Evolutionary conservation across 2,888 invertebrate species (phyloP).

Genomic region (Apamea sordens): DNA sequence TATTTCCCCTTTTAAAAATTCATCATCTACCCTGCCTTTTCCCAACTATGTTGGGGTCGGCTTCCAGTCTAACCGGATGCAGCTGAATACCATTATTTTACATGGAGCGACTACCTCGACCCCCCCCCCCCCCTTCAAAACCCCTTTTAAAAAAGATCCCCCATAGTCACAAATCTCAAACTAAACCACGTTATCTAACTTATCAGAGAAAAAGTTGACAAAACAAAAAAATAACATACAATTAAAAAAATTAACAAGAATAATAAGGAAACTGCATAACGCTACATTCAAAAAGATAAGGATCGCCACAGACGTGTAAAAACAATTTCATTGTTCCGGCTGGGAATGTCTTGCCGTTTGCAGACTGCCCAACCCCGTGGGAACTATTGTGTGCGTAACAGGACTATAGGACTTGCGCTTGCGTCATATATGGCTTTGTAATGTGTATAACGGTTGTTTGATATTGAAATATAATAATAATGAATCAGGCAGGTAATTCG

Average conservation of each 20-base stretch:
- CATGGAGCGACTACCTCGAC: no score
- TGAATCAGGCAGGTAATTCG: not conserved
- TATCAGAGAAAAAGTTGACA: not conserved
- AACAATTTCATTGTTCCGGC: conserved; percentile 68
- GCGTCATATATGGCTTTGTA: conserved; percentile 63
- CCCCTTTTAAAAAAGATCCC: not conserved
- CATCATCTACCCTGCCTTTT: no score
- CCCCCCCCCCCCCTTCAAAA: no score
- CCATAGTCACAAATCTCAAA: not conserved
- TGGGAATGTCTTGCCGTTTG: conserved; percentile 71
- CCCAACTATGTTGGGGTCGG: no score
- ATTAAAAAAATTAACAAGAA: conserved; percentile 28
- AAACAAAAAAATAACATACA: not conserved
- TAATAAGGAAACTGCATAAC: conserved; percentile 70
- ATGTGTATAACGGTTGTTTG: conserved; percentile 57
- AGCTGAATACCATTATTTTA: no score
- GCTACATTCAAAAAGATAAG: conserved; percentile 63
- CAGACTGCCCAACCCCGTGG: conserved; percentile 75
- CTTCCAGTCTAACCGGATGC: no score
- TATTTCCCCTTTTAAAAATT: no score
- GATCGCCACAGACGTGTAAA: conserved; percentile 67
- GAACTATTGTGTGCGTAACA: conserved; percentile 71
- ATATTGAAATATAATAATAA: conserved; percentile 23
- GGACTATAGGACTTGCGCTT: conserved; percentile 60
- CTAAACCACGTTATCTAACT: not conserved